A percentile compares a stretch with the other conserved stretches of the same genome.
Conservation (phyloP, 2,888 invertebrate genomes). For the Lypha dubia region DNA sequence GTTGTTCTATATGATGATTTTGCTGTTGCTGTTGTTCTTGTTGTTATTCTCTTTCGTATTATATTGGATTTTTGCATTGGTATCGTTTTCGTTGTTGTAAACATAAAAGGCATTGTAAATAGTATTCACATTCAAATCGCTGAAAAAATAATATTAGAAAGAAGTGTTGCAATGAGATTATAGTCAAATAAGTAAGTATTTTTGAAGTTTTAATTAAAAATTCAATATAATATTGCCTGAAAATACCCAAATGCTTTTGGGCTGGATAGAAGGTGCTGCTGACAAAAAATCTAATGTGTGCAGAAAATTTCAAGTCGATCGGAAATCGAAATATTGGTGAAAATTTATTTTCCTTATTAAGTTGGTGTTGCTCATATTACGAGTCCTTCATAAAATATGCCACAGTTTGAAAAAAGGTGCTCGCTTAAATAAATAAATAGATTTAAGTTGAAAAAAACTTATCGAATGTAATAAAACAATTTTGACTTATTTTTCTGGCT, state of each 20-base stretch:
- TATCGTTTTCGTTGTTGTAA: conserved; percentile 62
- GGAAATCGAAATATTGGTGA: background rate
- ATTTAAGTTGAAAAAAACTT: too few relatives aligned
- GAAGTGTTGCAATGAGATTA: background rate
- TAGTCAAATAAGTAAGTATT: background rate
- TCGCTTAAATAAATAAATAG: too few relatives aligned
- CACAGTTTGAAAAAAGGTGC: too few relatives aligned
- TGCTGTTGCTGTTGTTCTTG: background rate
- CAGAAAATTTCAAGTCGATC: too few relatives aligned
- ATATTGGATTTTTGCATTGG: conserved; percentile 15
- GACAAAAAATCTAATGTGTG: too few relatives aligned
- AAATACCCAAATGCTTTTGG: too few relatives aligned
- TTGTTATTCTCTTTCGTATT: conserved; percentile 17
- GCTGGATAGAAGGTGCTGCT: too few relatives aligned
- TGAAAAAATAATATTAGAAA: conserved; percentile 46
- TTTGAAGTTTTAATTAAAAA: background rate
- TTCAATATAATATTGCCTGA: too few relatives aligned
- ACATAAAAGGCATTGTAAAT: conserved; percentile 63
- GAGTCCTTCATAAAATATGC: too few relatives aligned
- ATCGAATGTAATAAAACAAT: too few relatives aligned
- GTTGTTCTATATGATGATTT: conserved; percentile 16
- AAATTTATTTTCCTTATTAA: background rate
- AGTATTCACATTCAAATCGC: conserved; percentile 49
- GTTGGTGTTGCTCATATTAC: too few relatives aligned
- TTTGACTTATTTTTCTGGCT: background rate